phyloP scores from a whole-genome alignment of 2,113 vertebrate genomes.

The Rhinogobius similis region DNA sequence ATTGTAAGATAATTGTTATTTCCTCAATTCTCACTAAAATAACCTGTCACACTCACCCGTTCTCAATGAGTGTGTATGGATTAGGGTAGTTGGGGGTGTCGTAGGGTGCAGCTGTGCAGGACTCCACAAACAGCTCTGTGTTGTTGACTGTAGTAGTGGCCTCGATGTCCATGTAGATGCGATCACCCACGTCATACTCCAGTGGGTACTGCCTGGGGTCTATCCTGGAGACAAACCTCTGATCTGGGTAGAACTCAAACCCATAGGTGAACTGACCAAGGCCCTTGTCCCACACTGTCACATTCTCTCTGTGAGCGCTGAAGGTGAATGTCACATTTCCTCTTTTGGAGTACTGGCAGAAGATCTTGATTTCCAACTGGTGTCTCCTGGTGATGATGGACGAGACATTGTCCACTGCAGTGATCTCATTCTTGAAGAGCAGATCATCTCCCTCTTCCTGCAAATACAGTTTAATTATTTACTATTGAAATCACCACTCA shows the following conservation, averaged over 20 bases:
- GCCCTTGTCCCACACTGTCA: slow-evolving; percentile 66
- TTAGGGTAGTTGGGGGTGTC: slow-evolving; percentile 62
- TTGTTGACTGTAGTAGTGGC: slow-evolving; percentile 52
- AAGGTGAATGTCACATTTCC: slow-evolving; percentile 60
- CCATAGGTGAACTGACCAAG: slow-evolving; percentile 72
- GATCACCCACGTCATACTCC: slow-evolving; percentile 42
- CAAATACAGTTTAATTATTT: background rate
- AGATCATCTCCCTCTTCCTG: slow-evolving; percentile 68
- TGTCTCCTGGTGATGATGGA: slow-evolving; percentile 69
- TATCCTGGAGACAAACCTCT: slow-evolving; percentile 17
- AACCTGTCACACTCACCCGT: slow-evolving; percentile 60
- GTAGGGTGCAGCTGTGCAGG: slow-evolving; percentile 71
- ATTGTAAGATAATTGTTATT: too few relatives aligned
- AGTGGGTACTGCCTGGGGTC: slow-evolving; percentile 63
- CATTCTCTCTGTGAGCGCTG: slow-evolving; percentile 38
- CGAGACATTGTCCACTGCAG: background rate
- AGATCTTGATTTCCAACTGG: slow-evolving; percentile 64
- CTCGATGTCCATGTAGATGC: slow-evolving; percentile 70
- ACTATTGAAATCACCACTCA: too few relatives aligned
- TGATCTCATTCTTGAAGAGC: slow-evolving; percentile 73
- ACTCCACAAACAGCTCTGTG: slow-evolving; percentile 75
- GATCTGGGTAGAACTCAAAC: slow-evolving; percentile 71
- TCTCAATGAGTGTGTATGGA: slow-evolving; percentile 70
- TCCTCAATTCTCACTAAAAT: too few relatives aligned
- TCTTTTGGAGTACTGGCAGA: slow-evolving; percentile 71